These are phyloP conservation scores for Ernsta delagoae DNA, from an alignment of 2,888 invertebrate genomes.

Conservation along the genomic window DNA sequence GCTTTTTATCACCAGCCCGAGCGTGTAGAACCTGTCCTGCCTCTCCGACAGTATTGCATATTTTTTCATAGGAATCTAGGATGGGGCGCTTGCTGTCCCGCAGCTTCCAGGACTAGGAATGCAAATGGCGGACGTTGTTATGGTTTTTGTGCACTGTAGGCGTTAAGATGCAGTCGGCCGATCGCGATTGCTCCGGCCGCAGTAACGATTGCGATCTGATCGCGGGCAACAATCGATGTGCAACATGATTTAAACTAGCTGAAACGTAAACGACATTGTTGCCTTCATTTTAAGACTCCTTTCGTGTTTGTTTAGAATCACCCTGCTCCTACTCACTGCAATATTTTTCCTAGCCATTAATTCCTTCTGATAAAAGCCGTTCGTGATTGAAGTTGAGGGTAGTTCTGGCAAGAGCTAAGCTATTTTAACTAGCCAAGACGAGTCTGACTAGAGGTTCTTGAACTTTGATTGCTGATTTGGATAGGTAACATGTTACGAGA, in stretches of 20 bases:
- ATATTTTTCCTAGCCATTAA: slow-evolving; percentile 1
- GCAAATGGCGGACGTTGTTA: slow-evolving; percentile 18
- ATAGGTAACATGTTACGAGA: neutral
- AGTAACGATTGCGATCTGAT: slow-evolving; percentile 14
- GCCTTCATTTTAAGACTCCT: neutral
- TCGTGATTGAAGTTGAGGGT: neutral
- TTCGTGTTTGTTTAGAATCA: neutral
- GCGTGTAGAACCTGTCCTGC: slow-evolving; percentile 19
- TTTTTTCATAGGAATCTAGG: slow-evolving; percentile 32
- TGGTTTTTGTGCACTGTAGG: slow-evolving; percentile 18
- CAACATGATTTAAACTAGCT: neutral
- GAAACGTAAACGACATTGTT: neutral
- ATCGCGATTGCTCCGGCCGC: slow-evolving; percentile 19
- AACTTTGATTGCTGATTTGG: neutral
- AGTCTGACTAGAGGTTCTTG: neutral
- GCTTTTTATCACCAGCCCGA: slow-evolving; percentile 48
- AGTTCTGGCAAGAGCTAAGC: neutral
- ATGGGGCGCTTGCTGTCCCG: neutral
- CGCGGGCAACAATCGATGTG: slow-evolving; percentile 17
- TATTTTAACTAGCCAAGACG: neutral
- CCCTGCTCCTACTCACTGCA: neutral
- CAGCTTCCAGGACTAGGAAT: neutral
- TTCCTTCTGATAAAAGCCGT: neutral
- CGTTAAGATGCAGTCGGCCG: slow-evolving; percentile 20
- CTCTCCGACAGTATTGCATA: slow-evolving; percentile 25